These are phyloP conservation scores for Oncorhynchus keta DNA, from an alignment of 2,113 vertebrate species.

Conservation along the genomic window DNA sequence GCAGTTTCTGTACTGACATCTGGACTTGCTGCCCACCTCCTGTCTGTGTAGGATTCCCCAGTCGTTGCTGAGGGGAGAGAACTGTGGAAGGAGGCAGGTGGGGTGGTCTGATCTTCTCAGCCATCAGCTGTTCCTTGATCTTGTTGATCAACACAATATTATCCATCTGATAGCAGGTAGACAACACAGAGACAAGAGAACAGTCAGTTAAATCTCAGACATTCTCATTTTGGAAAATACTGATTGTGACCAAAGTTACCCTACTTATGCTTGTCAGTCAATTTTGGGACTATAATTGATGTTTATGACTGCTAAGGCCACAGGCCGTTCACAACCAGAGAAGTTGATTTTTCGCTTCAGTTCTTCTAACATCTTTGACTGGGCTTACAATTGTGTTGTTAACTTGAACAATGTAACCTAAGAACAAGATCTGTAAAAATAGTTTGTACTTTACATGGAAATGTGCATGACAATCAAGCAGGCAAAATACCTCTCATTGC, in stretches of 20 bases:
- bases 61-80: conserved; percentile 87
- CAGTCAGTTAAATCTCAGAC: background rate
- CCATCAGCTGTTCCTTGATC: conserved; percentile 99
- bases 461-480: background rate
- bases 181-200: conserved; percentile 41
- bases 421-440: background rate
- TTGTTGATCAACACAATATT: conserved; percentile 98
- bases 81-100: conserved; percentile 85
- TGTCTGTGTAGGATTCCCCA: conserved; percentile 76
- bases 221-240: too few relatives aligned
- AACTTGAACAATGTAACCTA: background rate
- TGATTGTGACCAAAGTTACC: too few relatives aligned
- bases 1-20: conserved; percentile 85
- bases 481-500: conserved; percentile 1
- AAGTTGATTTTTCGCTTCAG: conserved; percentile 88
- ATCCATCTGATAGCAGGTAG: conserved; percentile 79
- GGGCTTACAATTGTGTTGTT: conserved; percentile 25
- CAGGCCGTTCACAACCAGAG: too few relatives aligned
- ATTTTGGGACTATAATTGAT: too few relatives aligned
- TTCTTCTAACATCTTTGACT: conserved; percentile 98
- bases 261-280: too few relatives aligned
- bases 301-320: too few relatives aligned
- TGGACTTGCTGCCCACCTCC: conserved; percentile 81
- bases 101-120: conserved; percentile 92
- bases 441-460: background rate